phyloP scores from a whole-genome alignment of 1,140 invertebrate species.

The Drosophila simulans region DNA sequence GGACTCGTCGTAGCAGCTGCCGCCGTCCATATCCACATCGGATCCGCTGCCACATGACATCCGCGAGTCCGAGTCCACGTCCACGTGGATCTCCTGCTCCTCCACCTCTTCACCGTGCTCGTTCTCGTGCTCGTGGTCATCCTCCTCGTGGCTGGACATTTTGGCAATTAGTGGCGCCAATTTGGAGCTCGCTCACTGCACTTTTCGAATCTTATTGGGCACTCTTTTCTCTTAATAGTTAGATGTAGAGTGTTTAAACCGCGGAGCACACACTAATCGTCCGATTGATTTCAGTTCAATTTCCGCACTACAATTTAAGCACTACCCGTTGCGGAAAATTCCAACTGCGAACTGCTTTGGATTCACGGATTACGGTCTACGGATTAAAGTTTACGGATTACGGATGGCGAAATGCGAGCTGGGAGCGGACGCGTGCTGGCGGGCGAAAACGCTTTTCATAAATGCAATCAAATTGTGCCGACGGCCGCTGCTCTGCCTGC shows the following conservation, averaged over 20 bases:
- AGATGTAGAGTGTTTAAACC: neutral
- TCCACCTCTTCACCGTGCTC: constrained; percentile 85
- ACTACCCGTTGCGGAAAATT: constrained; percentile 51
- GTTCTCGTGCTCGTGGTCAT: constrained; percentile 77
- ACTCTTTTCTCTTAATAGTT: constrained; percentile 11
- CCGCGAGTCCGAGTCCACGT: constrained; percentile 86
- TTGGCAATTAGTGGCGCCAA: constrained; percentile 72
- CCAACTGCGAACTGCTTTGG: constrained; percentile 16
- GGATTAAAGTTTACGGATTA: neutral
- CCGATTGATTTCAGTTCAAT: constrained; percentile 48
- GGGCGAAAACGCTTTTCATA: constrained; percentile 77
- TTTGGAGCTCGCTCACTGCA: constrained; percentile 33
- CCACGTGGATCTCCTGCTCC: constrained; percentile 87
- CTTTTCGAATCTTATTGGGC: constrained; percentile 3
- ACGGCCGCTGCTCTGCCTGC: constrained; percentile 48
- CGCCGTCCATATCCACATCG: constrained; percentile 84
- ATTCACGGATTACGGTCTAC: constrained; percentile 1
- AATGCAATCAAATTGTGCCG: constrained; percentile 75
- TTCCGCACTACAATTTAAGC: constrained; percentile 34
- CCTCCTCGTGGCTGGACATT: constrained; percentile 84
- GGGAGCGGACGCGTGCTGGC: constrained; percentile 73
- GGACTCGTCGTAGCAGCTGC: constrained; percentile 84
- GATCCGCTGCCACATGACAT: constrained; percentile 86
- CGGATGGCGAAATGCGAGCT: constrained; percentile 43
- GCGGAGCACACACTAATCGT: constrained; percentile 40